phyloP scores from a whole-genome alignment of 2,113 vertebrate species.

The Pygoscelis adeliae region DNA sequence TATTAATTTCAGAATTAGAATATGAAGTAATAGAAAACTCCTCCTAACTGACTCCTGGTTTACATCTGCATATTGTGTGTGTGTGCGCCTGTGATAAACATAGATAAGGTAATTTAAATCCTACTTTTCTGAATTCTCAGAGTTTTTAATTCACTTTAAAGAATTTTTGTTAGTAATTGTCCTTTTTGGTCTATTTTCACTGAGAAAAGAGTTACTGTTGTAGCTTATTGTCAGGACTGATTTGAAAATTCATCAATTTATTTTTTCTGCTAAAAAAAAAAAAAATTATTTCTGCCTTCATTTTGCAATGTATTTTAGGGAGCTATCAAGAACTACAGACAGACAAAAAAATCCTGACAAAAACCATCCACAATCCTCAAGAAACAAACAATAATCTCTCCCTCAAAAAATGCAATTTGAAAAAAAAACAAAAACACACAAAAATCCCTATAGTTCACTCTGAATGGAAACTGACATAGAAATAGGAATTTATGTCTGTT shows the following conservation, averaged over 20 bases:
- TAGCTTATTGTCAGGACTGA: background rate
- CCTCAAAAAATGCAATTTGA: background rate
- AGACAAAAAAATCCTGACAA: background rate
- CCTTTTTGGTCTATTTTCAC: background rate
- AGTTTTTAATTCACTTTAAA: background rate
- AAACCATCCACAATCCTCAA: background rate
- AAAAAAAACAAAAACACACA: background rate
- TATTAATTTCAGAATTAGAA: background rate
- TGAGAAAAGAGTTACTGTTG: background rate
- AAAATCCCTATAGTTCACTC: rapidly evolving
- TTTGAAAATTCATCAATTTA: background rate
- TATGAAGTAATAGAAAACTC: background rate
- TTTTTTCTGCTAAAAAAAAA: background rate
- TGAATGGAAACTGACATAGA: background rate
- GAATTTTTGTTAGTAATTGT: background rate
- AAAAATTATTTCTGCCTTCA: background rate
- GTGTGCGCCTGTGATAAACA: background rate
- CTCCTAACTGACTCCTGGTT: background rate
- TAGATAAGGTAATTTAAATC: background rate
- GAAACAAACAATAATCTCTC: background rate
- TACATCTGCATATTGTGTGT: background rate
- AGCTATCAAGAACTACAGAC: background rate
- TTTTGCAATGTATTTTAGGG: background rate
- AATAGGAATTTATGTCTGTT: background rate
- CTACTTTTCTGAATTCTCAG: background rate